These are phyloP conservation scores for Metallyticus violacea DNA, from an alignment of 2,888 invertebrate genomes.

Conservation along the genomic window DNA sequence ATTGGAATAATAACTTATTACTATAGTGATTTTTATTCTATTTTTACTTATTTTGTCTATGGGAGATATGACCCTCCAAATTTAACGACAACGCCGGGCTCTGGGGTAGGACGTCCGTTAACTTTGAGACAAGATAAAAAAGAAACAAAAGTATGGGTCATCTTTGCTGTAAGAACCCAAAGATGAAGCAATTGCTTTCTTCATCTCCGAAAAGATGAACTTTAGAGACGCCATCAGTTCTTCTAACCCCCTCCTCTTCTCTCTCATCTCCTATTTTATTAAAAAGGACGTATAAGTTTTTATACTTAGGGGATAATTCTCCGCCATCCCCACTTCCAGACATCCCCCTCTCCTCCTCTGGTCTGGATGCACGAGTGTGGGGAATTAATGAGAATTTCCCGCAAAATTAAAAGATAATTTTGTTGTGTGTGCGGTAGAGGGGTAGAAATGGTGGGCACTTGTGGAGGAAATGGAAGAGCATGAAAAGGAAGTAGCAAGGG, in stretches of 20 bases:
- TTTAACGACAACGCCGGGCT: not conserved
- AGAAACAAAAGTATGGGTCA: not conserved
- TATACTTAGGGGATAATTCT: conserved; percentile 9
- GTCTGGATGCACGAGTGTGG: conserved; percentile 9
- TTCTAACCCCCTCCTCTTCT: not conserved
- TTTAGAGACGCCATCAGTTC: not conserved
- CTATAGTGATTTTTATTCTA: too few relatives aligned
- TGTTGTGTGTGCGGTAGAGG: conserved; percentile 9
- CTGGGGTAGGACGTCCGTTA: not conserved
- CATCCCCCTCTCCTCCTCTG: not conserved
- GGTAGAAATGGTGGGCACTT: not conserved
- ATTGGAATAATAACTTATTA: too few relatives aligned
- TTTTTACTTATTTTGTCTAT: too few relatives aligned
- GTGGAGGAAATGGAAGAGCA: not conserved
- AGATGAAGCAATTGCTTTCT: not conserved
- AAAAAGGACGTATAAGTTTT: conserved; percentile 20
- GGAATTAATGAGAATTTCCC: conserved; percentile 32
- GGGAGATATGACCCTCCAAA: not conserved
- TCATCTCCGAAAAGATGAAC: not conserved
- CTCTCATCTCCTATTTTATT: conserved; percentile 14
- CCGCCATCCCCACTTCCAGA: not conserved
- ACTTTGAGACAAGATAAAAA: not conserved
- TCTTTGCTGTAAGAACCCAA: not conserved
- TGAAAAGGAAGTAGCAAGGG: not conserved
- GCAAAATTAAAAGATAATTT: conserved; percentile 31